These are phyloP conservation scores for Sinodicranocentrus sp. DNA, from an alignment of 2,888 invertebrate species.

Conservation along the genomic window DNA sequence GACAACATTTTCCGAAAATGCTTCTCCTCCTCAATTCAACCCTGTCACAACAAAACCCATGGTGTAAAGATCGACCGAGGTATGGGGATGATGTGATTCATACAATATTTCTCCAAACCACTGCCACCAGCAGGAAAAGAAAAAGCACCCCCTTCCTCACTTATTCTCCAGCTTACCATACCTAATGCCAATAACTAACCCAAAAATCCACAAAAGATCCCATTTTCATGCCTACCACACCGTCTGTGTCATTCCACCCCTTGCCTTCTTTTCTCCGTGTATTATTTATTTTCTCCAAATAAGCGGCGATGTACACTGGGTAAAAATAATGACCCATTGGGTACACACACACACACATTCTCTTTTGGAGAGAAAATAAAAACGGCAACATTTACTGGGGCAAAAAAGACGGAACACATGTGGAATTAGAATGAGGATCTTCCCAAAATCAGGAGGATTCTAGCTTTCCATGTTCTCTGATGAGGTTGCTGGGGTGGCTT, in stretches of 20 bases:
- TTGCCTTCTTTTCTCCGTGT: slow-evolving; percentile 15
- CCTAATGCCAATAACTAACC: slow-evolving; percentile 59
- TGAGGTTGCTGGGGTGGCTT: slow-evolving; percentile 36
- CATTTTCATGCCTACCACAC: slow-evolving; percentile 35
- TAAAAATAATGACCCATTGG: slow-evolving; percentile 46
- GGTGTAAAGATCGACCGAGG: not conserved
- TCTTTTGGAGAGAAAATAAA: not conserved
- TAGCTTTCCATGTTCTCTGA: no score
- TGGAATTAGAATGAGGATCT: not conserved
- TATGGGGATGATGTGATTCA: slow-evolving; percentile 38
- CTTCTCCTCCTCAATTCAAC: slow-evolving; percentile 27
- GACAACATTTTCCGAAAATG: slow-evolving; percentile 44
- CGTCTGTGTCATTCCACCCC: slow-evolving; percentile 38
- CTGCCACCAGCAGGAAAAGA: slow-evolving; percentile 16
- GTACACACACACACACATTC: slow-evolving; percentile 4
- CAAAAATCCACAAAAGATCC: slow-evolving; percentile 60
- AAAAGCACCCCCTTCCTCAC: slow-evolving; percentile 17
- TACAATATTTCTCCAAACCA: slow-evolving; percentile 11
- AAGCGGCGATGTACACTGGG: no score
- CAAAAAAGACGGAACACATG: not conserved
- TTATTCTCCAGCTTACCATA: slow-evolving; percentile 25
- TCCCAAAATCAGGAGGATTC: no score
- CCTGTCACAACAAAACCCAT: slow-evolving; percentile 54
- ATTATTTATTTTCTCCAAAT: slow-evolving; percentile 65
- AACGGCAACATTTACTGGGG: not conserved